Conservation (phyloP, 2,113 vertebrate species). For the Epinephelus fuscoguttatus region DNA sequence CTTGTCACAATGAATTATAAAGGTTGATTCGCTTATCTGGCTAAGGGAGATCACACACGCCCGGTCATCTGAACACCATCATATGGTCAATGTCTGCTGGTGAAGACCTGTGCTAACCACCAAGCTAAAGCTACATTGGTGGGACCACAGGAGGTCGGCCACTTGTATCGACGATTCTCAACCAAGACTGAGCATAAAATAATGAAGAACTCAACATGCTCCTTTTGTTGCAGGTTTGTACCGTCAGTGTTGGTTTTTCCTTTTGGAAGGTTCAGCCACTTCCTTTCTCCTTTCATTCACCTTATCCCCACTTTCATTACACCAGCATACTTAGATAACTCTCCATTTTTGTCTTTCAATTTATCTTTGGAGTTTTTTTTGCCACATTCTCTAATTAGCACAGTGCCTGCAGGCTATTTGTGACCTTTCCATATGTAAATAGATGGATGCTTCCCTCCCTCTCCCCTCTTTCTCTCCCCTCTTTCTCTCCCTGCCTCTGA, state of each 20-base stretch:
- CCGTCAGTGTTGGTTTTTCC: slow-evolving; percentile 1
- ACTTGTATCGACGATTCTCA: neutral
- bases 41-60: slow-evolving; percentile 90
- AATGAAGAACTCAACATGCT: neutral
- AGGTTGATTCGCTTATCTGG: slow-evolving; percentile 97
- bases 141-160: neutral
- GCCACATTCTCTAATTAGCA: slow-evolving; percentile 85
- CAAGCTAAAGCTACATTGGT: slow-evolving; percentile 17
- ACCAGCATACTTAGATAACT: slow-evolving; percentile 75
- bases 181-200: neutral
- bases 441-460: slow-evolving; percentile 77
- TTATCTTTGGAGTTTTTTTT: slow-evolving; percentile 82
- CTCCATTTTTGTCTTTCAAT: slow-evolving; percentile 79
- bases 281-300: slow-evolving; percentile 72
- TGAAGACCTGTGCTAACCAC: slow-evolving; percentile 75
- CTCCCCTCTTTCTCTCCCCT: slow-evolving; percentile 43
- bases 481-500: slow-evolving; percentile 54
- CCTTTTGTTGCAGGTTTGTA: neutral
- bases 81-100: slow-evolving; percentile 88
- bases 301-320: slow-evolving; percentile 72
- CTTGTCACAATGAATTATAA: slow-evolving; percentile 99
- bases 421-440: slow-evolving; percentile 89
- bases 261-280: slow-evolving; percentile 6
- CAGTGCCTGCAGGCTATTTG: slow-evolving; percentile 86
- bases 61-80: slow-evolving; percentile 92